Evolutionary conservation across 2,888 invertebrate genomes (phyloP), one percentile per base, ranked within the genome.

Genomic region (Elegia similella): DNA sequence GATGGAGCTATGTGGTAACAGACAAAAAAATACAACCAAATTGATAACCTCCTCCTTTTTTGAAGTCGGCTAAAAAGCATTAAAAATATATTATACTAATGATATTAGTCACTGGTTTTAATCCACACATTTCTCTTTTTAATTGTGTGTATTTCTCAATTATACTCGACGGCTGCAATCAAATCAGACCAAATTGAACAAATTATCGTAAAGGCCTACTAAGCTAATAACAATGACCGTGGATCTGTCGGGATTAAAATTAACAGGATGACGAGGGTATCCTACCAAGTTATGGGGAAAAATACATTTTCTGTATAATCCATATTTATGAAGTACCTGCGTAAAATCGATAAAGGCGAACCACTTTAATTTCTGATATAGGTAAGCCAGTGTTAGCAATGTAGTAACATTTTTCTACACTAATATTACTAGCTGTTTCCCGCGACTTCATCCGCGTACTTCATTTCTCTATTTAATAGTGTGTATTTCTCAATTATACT

Each of bases 191-290:
- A 16, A 46, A 46, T 46, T 46, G 46, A 29, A 46, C 46, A 46
- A 46, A 29, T 46, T 29, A 46, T 29, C 29, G 17, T n/a, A 12
- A 2, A 23, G 23, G 23, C 46, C 23, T 17, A 23, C 23, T 46
- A 6, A 29, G 46, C 29, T 23, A 29, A 46, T 29, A 46, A 46
- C 29, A 23, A 46, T 23, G 17, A 12, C 29, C 46, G 10, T 12
- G 1, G n/a, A 38, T 12, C 29, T 23, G 46, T 46, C 46, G n/a
- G 46, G 46, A 46, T 46, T 46, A 23, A 46, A 46, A 46, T 46
- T 46, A 46, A 46, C 46, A 17, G 46, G 23, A 46, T 46, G 46
- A 46, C 12, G 29, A 46, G 46, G 46, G 46, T 46, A 12, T 12
- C 23, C 17, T 7, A 23, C 17, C 38, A 38, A n/a, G 12, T 38